These are phyloP conservation scores for Rhagoletis pomonella DNA, from an alignment of 1,140 invertebrate genomes.

Conservation along the genomic window DNA sequence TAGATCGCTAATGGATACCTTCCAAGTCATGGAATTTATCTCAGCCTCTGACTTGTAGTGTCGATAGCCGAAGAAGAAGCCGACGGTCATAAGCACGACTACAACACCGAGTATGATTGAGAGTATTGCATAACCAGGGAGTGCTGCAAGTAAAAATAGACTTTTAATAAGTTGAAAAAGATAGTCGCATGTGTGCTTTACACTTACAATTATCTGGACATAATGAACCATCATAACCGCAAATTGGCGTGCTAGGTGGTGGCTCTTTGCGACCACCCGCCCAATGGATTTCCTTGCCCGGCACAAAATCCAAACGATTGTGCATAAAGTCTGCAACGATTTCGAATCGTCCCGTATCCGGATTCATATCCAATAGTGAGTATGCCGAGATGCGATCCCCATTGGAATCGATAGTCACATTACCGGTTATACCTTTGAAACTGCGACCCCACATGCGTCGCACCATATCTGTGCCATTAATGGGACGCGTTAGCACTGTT, in stretches of 20 bases:
- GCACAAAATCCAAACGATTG: conserved; percentile 79
- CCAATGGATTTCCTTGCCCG: conserved; percentile 88
- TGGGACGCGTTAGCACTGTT: conserved; percentile 75
- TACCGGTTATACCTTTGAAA: conserved; percentile 89
- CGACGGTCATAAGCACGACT: conserved; percentile 84
- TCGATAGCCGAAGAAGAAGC: conserved; percentile 82
- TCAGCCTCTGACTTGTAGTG: conserved; percentile 94
- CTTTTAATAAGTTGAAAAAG: neutral
- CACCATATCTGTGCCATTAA: conserved; percentile 82
- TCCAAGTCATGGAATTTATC: conserved; percentile 97
- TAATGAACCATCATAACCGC: conserved; percentile 93
- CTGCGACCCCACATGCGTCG: conserved; percentile 92
- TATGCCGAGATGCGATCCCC: conserved; percentile 94
- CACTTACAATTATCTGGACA: conserved; percentile 85
- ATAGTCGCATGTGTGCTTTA: neutral
- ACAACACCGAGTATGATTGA: conserved; percentile 88
- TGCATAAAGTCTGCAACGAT: conserved; percentile 74
- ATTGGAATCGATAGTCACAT: conserved; percentile 92
- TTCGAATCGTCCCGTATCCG: conserved; percentile 86
- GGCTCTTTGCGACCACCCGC: conserved; percentile 83
- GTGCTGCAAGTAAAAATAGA: conserved; percentile 76
- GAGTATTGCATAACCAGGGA: conserved; percentile 89
- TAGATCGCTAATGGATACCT: conserved; percentile 90
- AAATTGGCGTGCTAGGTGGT: conserved; percentile 89
- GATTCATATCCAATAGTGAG: conserved; percentile 92